Evolutionary conservation across 1,140 invertebrate genomes (phyloP), one percentile per base, ranked within the genome.

Genomic region (Temnothorax nylanderi): DNA sequence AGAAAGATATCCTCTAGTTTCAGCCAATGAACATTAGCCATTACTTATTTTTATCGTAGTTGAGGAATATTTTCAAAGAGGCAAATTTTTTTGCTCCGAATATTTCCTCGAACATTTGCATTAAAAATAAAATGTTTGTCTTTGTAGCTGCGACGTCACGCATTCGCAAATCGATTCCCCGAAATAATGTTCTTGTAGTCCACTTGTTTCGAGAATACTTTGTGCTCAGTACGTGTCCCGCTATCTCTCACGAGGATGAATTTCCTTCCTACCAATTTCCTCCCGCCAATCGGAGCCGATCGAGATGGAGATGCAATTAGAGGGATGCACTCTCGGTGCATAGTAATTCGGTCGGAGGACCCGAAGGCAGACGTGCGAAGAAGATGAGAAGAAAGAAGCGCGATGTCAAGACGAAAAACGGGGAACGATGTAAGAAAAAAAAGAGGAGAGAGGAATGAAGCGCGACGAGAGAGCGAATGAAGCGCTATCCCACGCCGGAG

Each of bases 21-120:
- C 58, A 78, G 49, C 69, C 82, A 74, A 65, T 65, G 85, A 26
- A 74, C 47, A 21, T 58, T 54, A 76, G 80, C 72, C 72, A 88
- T 92, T 81, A 87, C 88, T 92, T 90, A 90, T 90, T 90, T 86
- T 91, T 90, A 89, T 91, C 88, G 34, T 64, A 86, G 11, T 54
- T 11, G n/a, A 76, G 69, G 85, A 88, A 77, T 84, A 80, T 78
- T 49, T 90, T 64, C 21, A 18, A 64, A 65, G 34, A 62, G 2
- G 5, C 0, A 62, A 3, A 37, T 16, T 5, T 26, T 77, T 18
- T 56, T 49, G 16, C 21, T 62, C 11, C 21, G 10, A 62, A 60
- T 69, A 37, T 62, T 21, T 8, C 10, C 10, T 21, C 2, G 21
- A 62, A 62, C 1, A 13, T 26, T 71, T 18, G 6, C 6, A 34